These are phyloP conservation scores for Aelia acuminata DNA, from an alignment of 2,888 invertebrate genomes.

Conservation along the genomic window DNA sequence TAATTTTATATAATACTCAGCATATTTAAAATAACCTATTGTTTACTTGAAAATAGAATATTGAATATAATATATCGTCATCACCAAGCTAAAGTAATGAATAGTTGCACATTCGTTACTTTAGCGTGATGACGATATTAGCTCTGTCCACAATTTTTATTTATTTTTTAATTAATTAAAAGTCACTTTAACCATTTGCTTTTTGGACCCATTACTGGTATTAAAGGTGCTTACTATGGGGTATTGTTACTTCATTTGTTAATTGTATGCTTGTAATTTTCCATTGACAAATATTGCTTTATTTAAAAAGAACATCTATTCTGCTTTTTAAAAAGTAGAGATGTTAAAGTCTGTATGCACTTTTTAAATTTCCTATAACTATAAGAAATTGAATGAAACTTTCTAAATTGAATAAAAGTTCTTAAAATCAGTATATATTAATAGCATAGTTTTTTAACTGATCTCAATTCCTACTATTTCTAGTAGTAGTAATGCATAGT, in stretches of 20 bases:
- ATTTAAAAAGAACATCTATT: neutral
- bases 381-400: neutral
- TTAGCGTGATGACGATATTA: too few species aligned
- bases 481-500: neutral
- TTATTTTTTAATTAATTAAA: neutral
- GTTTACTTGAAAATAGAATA: constrained; percentile 5
- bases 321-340: neutral
- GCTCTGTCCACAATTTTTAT: neutral
- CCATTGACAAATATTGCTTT: neutral
- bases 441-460: too few species aligned
- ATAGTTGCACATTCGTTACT: too few species aligned
- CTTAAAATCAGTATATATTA: too few species aligned
- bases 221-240: neutral
- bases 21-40: neutral
- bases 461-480: neutral
- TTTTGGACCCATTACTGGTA: neutral
- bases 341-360: neutral
- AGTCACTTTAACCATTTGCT: neutral
- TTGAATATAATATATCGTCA: too few species aligned
- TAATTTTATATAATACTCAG: neutral
- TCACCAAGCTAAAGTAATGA: neutral
- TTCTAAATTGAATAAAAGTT: neutral
- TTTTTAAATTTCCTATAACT: neutral
- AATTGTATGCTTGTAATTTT: neutral
- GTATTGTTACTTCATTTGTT: neutral